A percentile compares a stretch with the other conserved stretches of the same genome.
phyloP scores from a whole-genome alignment of 2,888 invertebrate species.

The Drosophila borborema region DNA sequence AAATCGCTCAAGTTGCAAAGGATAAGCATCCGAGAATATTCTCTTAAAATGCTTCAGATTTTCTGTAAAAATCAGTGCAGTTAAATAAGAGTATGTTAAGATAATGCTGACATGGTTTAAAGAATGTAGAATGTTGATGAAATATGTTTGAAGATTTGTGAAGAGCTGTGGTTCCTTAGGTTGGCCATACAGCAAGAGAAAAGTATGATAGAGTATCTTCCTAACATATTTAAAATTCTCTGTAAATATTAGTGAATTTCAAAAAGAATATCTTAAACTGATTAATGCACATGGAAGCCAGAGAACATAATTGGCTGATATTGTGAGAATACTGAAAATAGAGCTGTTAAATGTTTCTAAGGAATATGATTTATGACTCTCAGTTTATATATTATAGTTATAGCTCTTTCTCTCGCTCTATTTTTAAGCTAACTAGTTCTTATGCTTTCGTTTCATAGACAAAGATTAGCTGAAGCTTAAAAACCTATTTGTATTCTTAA shows the following conservation, averaged over 20 bases:
- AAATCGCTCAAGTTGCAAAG: not conserved
- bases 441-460: not conserved
- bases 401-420: too few species aligned
- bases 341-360: too few species aligned
- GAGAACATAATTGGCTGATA: not conserved
- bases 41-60: not conserved
- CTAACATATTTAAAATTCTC: not conserved
- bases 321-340: not conserved
- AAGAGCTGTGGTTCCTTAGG: not conserved
- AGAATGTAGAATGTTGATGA: not conserved
- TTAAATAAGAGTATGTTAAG: not conserved
- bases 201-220: not conserved
- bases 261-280: too few species aligned
- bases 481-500: slow-evolving; percentile 9
- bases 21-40: not conserved
- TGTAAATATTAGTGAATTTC: not conserved
- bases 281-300: too few species aligned
- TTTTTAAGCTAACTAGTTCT: not conserved
- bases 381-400: too few species aligned
- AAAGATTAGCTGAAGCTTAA: not conserved
- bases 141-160: not conserved
- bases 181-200: too few species aligned
- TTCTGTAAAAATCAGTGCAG: not conserved
- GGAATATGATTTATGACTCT: too few species aligned
- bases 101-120: not conserved